Base-by-base conservation (phyloP, 1,140 invertebrate genomes). In the Hyles vespertilio region DNA sequence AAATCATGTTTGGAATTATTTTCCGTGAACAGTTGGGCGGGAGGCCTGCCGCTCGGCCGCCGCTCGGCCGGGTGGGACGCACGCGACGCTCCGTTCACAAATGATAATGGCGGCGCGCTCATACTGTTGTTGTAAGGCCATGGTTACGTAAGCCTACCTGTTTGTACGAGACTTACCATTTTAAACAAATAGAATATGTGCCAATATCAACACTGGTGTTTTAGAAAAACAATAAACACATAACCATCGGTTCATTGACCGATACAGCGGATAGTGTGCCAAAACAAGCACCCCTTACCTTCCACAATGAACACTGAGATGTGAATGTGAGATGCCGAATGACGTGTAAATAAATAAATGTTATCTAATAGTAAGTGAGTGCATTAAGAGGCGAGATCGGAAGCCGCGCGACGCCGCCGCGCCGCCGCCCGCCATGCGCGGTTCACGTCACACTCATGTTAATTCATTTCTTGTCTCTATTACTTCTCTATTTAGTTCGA, bases 151-250 rank as follows among this genome's bases (percentile, higher is more conserved):
- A 72, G 59, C 62, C 67, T 66, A 81, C 72, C 72, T 77, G 68
- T 67, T 68, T 73, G 71, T 60, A 70, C 63, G 72, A 81, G 69
- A 75, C 69, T 84, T 79, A 77, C 69, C 69, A 80, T 81, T 76
- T 79, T 73, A 86, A 87, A 87, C 77, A 87, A 87, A 87, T 87
- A 87, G 67, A 72, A 69, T 69, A 72, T 75, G 74, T 81, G 84
- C 84, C 84, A 87, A 84, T 81, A 84, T 61, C 77, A 84, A 84
- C 84, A 87, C 69, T 56, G 55, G 62, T 77, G 70, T 73, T 74
- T 74, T 77, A 79, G 72, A 84, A 87, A 79, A 84, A 84, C 81
- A 84, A 87, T 82, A 87, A 87, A 87, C 84, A 82, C 34, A 49
- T 54, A 58, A 56, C 57, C 22, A 59, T 53, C 56, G 62, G 84